Evolutionary conservation across 2,888 invertebrate genomes (phyloP).

Genomic region (Clusia tigrina): DNA sequence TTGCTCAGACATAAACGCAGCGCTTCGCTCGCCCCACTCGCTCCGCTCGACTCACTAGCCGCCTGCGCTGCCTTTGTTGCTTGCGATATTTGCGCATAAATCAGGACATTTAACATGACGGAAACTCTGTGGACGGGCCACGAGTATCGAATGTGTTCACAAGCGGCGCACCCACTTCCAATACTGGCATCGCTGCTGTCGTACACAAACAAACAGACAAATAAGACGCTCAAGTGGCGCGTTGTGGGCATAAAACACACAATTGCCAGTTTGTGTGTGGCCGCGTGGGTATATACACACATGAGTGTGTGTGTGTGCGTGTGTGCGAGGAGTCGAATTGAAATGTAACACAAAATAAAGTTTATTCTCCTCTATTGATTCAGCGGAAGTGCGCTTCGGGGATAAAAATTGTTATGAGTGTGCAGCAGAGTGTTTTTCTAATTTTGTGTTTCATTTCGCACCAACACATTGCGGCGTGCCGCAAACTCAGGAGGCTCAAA

Average conservation of each 20-base stretch:
- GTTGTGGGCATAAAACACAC: background rate
- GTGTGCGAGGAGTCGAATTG: too few relatives aligned
- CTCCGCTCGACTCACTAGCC: too few relatives aligned
- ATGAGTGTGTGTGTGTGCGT: slow-evolving; percentile 3
- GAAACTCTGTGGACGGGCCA: background rate
- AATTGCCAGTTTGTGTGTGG: background rate
- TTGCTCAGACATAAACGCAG: background rate
- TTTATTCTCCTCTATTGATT: slow-evolving; percentile 2
- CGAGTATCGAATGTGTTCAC: background rate
- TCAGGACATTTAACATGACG: slow-evolving; percentile 12
- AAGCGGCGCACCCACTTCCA: background rate
- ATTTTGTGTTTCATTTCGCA: background rate
- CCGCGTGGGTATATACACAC: background rate
- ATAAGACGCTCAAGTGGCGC: background rate
- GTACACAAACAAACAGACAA: too few relatives aligned
- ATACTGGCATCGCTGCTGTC: too few relatives aligned
- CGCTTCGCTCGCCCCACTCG: too few relatives aligned
- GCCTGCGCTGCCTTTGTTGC: background rate
- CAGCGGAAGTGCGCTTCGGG: background rate
- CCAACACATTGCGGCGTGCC: background rate
- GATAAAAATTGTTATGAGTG: too few relatives aligned
- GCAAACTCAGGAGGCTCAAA: too few relatives aligned
- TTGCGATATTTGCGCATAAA: background rate
- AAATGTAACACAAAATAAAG: background rate
- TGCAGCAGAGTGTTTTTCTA: background rate